Conservation (phyloP, 2,113 vertebrate genomes). For the Chionis minor region DNA sequence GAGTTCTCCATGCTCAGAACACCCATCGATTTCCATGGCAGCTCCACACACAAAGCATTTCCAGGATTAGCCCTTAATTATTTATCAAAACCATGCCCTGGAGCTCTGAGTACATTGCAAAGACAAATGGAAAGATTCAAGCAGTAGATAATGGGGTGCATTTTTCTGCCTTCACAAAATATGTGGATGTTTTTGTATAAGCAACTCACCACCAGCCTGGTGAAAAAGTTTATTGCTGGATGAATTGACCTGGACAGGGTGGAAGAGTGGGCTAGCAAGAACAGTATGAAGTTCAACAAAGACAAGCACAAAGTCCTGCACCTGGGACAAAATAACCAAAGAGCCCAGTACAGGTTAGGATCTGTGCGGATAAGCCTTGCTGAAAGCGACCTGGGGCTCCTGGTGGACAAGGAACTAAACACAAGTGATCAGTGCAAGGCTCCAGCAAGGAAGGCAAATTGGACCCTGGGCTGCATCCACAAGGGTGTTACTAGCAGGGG, state of each 20-base stretch:
- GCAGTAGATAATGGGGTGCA: neutral
- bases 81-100: constrained; percentile 25
- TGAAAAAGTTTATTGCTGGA: neutral
- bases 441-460: neutral
- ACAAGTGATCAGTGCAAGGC: neutral
- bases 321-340: neutral
- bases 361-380: neutral
- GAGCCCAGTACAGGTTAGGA: no score
- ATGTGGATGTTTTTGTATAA: neutral
- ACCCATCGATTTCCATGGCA: neutral
- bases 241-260: neutral
- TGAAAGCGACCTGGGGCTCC: neutral
- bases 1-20: neutral
- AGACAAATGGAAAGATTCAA: constrained; percentile 25
- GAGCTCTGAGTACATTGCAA: neutral
- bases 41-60: neutral
- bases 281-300: neutral
- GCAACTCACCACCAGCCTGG: neutral
- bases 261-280: neutral
- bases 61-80: constrained; percentile 47
- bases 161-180: constrained; percentile 25
- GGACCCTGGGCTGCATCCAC: neutral
- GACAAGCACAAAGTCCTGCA: neutral
- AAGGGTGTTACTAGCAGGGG: neutral
- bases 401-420: neutral